These are phyloP conservation scores for Eristalis arbustorum DNA, from an alignment of 2,888 invertebrate species.

Conservation along the genomic window DNA sequence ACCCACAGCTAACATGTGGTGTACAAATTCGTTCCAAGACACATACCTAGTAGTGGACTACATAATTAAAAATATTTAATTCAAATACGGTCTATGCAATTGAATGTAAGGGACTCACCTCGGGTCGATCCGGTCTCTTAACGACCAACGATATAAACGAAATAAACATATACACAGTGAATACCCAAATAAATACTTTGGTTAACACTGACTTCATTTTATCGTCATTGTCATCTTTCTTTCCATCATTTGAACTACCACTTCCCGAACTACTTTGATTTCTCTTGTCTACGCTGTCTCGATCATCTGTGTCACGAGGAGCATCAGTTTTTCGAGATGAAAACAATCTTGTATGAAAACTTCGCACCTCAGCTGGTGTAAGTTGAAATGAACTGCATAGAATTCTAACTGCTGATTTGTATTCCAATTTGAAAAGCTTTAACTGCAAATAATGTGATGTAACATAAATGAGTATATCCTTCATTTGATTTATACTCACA, in stretches of 20 bases:
- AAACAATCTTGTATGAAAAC: slow-evolving; percentile 72
- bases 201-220: slow-evolving; percentile 87
- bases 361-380: slow-evolving; percentile 73
- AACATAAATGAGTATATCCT: slow-evolving; percentile 3
- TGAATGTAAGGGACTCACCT: slow-evolving; percentile 81
- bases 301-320: slow-evolving; percentile 4
- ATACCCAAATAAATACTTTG: slow-evolving; percentile 90
- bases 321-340: slow-evolving; percentile 2
- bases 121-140: slow-evolving; percentile 85
- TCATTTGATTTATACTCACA: slow-evolving; percentile 20
- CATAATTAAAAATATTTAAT: slow-evolving; percentile 5
- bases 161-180: slow-evolving; percentile 87
- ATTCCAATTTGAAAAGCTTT: slow-evolving; percentile 75
- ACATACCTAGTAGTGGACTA: slow-evolving; percentile 84
- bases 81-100: neutral
- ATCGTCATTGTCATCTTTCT: slow-evolving; percentile 85
- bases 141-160: slow-evolving; percentile 87
- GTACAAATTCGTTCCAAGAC: slow-evolving; percentile 98
- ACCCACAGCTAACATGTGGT: slow-evolving; percentile 95
- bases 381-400: slow-evolving; percentile 76
- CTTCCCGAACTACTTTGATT: slow-evolving; percentile 25
- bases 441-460: slow-evolving; percentile 72
- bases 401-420: slow-evolving; percentile 76
- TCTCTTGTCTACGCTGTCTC: neutral
- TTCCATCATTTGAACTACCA: slow-evolving; percentile 75